Evolutionary conservation across 1,140 invertebrate species (phyloP), one percentile per base, ranked within the genome.

Genomic region (Stegodyphus mimosarum): DNA sequence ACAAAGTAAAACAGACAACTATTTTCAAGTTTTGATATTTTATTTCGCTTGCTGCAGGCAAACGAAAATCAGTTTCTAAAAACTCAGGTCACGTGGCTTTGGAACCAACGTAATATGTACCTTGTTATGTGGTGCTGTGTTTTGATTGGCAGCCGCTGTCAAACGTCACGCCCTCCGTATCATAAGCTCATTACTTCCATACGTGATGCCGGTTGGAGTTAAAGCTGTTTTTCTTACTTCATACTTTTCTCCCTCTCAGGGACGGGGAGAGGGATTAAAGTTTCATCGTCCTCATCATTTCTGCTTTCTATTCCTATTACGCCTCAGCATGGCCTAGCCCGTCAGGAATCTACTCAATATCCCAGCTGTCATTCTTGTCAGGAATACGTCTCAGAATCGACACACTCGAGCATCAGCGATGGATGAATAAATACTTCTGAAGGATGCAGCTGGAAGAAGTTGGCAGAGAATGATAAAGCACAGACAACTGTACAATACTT

Each of bases 61-160:
- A 33, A 33, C 33, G 33, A 33, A 33, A 33, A 33, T 60, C 9
- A 15, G 55, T 9, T 60, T 60, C 55, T 60, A 60, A 60, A 60
- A 60, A 60, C 9, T 60, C 18, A 7, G 17, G 18, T 48, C 51
- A 70, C 67, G 67, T 70, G 75, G 15, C 52, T 77, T 67, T 33
- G 33, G 51, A 79, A 79, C 7, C 51, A 70, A 70, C 52, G 75
- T 64, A 77, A 66, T 33, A 33, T 33, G 33, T 33, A 33, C 33
- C 33, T 33, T 33, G 33, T 33, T 33, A 33, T 48, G 67, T 48
- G 66, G n/a, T 55, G 6, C 18, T 79, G n/a, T 55, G 17, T 10
- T 55, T 15, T 79, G 77, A 79, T 79, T 71, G 66, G 77, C 77
- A 79, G 66, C 49, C 67, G 66, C 52, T 79, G 77, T 79, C 77